phyloP scores from a whole-genome alignment of 2,113 vertebrate genomes.

The Scomber colias region DNA sequence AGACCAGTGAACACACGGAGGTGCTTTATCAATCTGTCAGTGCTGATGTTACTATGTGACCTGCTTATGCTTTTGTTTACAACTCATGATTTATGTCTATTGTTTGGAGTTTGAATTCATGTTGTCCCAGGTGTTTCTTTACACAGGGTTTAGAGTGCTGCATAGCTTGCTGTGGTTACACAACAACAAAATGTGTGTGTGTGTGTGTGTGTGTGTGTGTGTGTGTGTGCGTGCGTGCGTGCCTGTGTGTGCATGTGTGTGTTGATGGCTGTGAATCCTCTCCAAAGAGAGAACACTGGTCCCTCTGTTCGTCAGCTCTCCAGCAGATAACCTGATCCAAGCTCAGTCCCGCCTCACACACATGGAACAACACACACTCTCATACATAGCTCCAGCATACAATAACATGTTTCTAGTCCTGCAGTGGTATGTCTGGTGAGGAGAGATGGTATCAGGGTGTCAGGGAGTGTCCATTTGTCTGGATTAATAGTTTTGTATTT shows the following conservation, averaged over 20 bases:
- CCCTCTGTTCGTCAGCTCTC: constrained; percentile 53
- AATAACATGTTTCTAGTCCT: background rate
- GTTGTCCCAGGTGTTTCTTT: background rate
- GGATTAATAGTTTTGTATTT: background rate
- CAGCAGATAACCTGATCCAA: constrained; percentile 61
- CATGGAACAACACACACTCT: background rate
- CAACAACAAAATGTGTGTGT: background rate
- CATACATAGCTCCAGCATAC: background rate
- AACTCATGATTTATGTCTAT: background rate
- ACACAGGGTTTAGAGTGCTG: background rate
- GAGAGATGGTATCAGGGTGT: background rate
- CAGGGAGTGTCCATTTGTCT: background rate
- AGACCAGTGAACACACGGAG: background rate
- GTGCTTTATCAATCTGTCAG: background rate
- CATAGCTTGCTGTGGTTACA: background rate
- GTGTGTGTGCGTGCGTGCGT: background rate
- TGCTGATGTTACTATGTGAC: background rate
- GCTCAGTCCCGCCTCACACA: too few relatives aligned
- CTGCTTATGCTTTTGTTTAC: background rate
- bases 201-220: constrained; percentile 22
- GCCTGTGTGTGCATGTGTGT: constrained; percentile 7
- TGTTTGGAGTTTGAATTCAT: background rate
- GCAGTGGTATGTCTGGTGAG: background rate
- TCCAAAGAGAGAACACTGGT: constrained; percentile 51
- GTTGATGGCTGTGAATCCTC: constrained; percentile 17